A percentile compares a stretch with the other conserved stretches of the same genome.
phyloP scores from a whole-genome alignment of 1,140 invertebrate species.

The Argopecten irradians region DNA sequence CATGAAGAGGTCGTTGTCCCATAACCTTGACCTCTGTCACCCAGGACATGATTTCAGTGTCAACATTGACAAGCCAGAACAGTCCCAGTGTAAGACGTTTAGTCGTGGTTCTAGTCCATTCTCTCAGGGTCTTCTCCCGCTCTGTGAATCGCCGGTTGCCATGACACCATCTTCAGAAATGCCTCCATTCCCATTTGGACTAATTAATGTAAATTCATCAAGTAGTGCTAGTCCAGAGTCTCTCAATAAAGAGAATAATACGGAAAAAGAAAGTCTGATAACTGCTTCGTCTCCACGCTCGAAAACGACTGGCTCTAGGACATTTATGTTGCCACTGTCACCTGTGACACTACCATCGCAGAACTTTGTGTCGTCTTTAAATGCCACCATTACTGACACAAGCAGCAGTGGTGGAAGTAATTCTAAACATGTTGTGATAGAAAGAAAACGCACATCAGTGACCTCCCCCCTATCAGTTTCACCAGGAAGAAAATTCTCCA shows the following conservation, averaged over 20 bases:
- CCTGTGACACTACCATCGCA: constrained; percentile 33
- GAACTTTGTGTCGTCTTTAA: neutral
- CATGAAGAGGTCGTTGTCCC: neutral
- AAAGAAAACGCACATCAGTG: neutral
- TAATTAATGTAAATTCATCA: neutral
- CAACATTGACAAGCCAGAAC: neutral
- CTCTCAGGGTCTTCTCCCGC: neutral
- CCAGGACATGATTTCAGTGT: neutral
- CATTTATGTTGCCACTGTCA: constrained; percentile 34
- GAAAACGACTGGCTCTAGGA: constrained; percentile 31
- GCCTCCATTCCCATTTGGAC: constrained; percentile 43
- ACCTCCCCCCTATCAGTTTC: constrained; percentile 33
- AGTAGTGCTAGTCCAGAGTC: neutral
- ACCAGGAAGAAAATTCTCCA: constrained; percentile 36
- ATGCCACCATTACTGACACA: neutral
- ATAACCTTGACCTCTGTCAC: neutral
- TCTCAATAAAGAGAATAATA: constrained; percentile 18
- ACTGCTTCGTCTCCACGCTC: constrained; percentile 24
- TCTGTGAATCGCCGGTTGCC: neutral
- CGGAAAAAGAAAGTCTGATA: constrained; percentile 28
- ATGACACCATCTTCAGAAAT: constrained; percentile 42
- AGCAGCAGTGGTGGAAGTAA: neutral
- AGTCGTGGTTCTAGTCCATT: neutral
- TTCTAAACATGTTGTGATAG: constrained; percentile 22
- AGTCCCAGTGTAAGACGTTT: neutral